A percentile compares a stretch with the other conserved stretches of the same genome.
Conservation (phyloP, 2,113 vertebrate genomes). For the Tychaedon coryphoeus region DNA sequence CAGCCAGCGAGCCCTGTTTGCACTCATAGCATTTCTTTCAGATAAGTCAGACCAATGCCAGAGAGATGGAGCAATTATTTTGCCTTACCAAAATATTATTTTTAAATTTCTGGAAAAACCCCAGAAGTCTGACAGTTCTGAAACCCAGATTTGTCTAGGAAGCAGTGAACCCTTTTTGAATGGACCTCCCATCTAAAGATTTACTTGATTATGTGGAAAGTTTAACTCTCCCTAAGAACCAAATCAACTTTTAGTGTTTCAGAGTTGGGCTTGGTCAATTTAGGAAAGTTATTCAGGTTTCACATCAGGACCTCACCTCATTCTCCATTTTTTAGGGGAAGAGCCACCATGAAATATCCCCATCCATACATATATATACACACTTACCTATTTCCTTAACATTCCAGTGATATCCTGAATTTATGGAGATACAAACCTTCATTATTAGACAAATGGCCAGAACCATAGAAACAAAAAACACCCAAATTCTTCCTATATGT, state of each 20-base stretch:
- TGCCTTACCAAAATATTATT: neutral
- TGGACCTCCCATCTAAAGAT: neutral
- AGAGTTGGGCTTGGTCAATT: neutral
- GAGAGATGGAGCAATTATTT: neutral
- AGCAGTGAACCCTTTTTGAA: neutral
- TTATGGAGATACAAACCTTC: neutral
- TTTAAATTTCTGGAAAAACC: neutral
- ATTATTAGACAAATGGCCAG: neutral
- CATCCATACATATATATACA: no score
- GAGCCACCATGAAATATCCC: neutral
- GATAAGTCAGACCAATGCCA: neutral
- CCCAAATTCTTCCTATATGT: neutral
- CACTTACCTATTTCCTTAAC: neutral
- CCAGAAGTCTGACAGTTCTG: neutral
- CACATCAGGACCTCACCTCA: neutral
- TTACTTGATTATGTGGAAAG: neutral
- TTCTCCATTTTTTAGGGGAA: neutral
- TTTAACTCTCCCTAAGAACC: neutral
- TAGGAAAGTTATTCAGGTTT: neutral
- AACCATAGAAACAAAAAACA: neutral
- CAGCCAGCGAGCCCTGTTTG: neutral
- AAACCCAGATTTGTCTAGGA: neutral
- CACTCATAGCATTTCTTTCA: neutral
- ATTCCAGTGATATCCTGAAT: neutral
- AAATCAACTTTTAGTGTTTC: neutral